Evolutionary conservation across 2,888 invertebrate genomes (phyloP), one percentile per base, ranked within the genome.

Genomic region (Allophyes oxyacanthae): DNA sequence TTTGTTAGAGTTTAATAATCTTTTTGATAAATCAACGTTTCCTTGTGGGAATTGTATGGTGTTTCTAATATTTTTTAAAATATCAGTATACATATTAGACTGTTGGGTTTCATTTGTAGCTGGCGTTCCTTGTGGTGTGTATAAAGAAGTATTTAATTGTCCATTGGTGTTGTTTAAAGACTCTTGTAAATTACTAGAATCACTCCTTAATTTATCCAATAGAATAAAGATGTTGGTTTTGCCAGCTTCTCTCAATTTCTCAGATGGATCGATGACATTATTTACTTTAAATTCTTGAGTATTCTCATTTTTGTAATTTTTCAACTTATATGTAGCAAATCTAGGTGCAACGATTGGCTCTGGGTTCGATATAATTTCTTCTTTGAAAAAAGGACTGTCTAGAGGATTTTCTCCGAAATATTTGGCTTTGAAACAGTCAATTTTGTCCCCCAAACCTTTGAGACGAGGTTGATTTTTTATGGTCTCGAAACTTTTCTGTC

Each of bases 391-490:
- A 0, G 97, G 97, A 88, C 95, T 97, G 71, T 97, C 97, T 51
- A 97, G 85, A 0, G 97, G 97, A 83, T 97, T 95, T 59, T 95
- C 92, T 0, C 97, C 97, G 82, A 97, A 97, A 82, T 96, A 97
- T 88, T 96, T 96, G 0, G 92, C 91, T 84, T 96, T 97, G 26
- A 96, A 95, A 77, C 97, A 97, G 66, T 96, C 96, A 14, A 97
- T 95, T 89, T 96, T 96, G 66, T 96, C 95, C 0, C 97, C 97
- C 15, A 97, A 86, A 1, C 95, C 95, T 60, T 88, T 87, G 0
- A 97, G 85, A 53, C 96, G 92, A 0, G 94, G 95, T 50, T 86
- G 83, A 67, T 92, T 81, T 64, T 90, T 88, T 10, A 72, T 54
- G 41, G 79, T 72, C 25, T 86, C 80, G 60, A 85, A 85, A 56